Percentiles rank a stretch among this genome's conserved stretches.
Conservation (phyloP, 1,140 invertebrate species). For the Sitobion miscanthi region DNA sequence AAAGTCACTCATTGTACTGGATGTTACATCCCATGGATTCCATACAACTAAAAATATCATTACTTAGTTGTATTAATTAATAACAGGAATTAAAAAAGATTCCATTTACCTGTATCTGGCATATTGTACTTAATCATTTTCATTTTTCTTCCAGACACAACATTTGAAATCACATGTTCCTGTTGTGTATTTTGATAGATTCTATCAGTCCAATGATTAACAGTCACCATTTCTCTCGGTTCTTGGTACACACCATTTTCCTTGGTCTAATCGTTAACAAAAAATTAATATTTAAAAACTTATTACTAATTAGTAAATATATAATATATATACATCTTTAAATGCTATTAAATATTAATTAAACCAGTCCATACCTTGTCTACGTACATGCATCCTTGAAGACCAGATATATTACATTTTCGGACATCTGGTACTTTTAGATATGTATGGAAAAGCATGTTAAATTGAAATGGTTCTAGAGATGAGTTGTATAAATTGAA, state of each 20-base stretch:
- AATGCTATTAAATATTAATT: not conserved
- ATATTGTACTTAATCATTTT: constrained; percentile 92
- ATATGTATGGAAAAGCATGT: constrained; percentile 91
- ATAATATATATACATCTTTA: not conserved
- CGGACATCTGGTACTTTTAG: constrained; percentile 93
- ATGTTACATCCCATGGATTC: constrained; percentile 95
- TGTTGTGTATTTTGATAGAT: constrained; percentile 92
- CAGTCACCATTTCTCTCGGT: constrained; percentile 84
- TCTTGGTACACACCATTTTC: constrained; percentile 85
- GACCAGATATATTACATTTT: constrained; percentile 86
- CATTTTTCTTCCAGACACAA: constrained; percentile 89
- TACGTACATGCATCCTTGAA: constrained; percentile 89
- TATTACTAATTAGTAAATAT: not conserved
- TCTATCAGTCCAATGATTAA: constrained; percentile 90
- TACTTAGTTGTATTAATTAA: not conserved
- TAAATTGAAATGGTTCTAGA: constrained; percentile 84
- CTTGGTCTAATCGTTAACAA: constrained; percentile 69
- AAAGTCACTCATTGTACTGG: constrained; percentile 90
- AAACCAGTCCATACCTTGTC: constrained; percentile 76
- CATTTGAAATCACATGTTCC: constrained; percentile 91
- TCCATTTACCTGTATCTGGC: constrained; percentile 77
- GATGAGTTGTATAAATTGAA: constrained; percentile 90
- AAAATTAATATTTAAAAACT: not conserved
- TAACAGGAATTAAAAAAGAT: not conserved
- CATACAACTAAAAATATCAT: constrained; percentile 75